A percentile compares a stretch with the other conserved stretches of the same genome.
These are phyloP conservation scores for Herpetotheres cachinnans DNA, from an alignment of 2,113 vertebrate species.

Conservation along the genomic window DNA sequence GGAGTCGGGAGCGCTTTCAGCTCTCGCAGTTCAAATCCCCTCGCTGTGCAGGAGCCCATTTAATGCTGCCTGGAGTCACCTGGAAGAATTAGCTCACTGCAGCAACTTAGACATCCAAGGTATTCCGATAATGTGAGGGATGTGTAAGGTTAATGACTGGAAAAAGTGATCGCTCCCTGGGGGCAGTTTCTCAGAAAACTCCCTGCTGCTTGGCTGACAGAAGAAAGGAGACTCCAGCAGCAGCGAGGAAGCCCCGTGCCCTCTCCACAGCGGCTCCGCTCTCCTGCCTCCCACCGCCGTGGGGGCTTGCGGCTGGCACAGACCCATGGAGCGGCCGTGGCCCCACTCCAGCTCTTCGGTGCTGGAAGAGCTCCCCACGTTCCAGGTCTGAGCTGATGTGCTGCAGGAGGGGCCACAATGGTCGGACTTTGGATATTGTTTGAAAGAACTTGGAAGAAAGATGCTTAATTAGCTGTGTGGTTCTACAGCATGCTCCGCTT, in stretches of 20 bases:
- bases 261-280: not conserved
- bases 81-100: slow-evolving; percentile 50
- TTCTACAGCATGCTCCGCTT: not conserved
- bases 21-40: slow-evolving; percentile 39
- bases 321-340: not conserved
- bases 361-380: not conserved
- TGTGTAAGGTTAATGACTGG: slow-evolving; percentile 66
- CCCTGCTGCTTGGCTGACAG: slow-evolving; percentile 57
- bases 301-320: not conserved
- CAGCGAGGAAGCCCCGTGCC: not conserved
- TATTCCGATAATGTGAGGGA: slow-evolving; percentile 48
- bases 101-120: slow-evolving; percentile 30
- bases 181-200: slow-evolving; percentile 54
- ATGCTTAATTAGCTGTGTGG: accelerated
- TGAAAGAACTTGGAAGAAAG: not conserved
- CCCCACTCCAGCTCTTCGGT: accelerated
- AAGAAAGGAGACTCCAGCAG: slow-evolving; percentile 47
- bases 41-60: slow-evolving; percentile 44
- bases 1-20: slow-evolving; percentile 27
- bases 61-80: slow-evolving; percentile 49
- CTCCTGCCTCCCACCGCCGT: not conserved
- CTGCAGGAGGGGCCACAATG: not conserved
- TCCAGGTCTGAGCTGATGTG: not conserved
- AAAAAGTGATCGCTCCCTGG: slow-evolving; percentile 59
- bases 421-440: accelerated